A percentile compares a stretch with the other conserved stretches of the same genome.
phyloP scores from a whole-genome alignment of 2,888 invertebrate species.

The Acanthacorydalis orientalis region DNA sequence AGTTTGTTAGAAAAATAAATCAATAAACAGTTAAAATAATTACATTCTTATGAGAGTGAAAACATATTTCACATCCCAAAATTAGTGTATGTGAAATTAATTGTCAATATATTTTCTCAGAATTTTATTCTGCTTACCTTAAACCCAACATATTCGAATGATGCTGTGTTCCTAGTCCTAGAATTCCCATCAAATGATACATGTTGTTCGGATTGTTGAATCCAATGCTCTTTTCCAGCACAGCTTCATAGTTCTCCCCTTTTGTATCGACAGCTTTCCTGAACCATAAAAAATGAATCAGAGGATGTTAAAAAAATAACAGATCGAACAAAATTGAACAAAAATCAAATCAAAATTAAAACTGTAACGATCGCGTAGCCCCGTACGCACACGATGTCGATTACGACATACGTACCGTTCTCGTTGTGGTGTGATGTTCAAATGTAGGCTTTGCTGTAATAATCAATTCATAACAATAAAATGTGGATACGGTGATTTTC shows the following conservation, averaged over 20 bases:
- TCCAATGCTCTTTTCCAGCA: constrained; percentile 66
- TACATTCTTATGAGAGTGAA: too few species aligned
- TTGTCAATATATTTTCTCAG: too few species aligned
- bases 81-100: too few species aligned
- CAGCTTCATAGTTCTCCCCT: constrained; percentile 62
- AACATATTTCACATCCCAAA: too few species aligned
- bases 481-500: too few species aligned
- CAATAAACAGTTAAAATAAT: too few species aligned
- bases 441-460: too few species aligned
- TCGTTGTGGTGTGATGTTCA: too few species aligned
- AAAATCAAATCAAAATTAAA: neutral
- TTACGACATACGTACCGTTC: too few species aligned
- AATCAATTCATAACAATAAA: neutral
- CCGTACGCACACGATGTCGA: too few species aligned
- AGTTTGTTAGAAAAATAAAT: too few species aligned
- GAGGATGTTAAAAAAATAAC: neutral
- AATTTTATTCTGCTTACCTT: constrained; percentile 32
- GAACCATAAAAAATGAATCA: constrained; percentile 14
- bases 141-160: constrained; percentile 52
- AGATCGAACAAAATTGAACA: neutral
- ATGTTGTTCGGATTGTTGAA: constrained; percentile 83
- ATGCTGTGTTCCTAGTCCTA: constrained; percentile 53
- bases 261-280: constrained; percentile 68
- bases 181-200: constrained; percentile 58
- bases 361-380: neutral